A percentile compares a stretch with the other conserved stretches of the same genome.
Conservation (phyloP, 2,797 vertebrate genomes). For the Muscicapa striata region DNA sequence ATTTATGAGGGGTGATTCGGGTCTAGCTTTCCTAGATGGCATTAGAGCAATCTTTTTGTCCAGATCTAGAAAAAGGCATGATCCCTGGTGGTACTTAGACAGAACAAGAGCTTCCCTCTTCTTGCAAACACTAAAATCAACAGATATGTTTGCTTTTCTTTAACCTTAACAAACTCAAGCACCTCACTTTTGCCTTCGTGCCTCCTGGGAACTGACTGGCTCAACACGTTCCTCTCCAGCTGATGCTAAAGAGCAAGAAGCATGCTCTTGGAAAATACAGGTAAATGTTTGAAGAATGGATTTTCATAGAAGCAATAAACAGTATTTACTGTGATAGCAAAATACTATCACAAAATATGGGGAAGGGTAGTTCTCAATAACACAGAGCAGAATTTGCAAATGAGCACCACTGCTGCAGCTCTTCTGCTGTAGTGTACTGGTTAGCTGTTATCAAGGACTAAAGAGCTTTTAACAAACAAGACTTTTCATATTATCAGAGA, state of each 20-base stretch:
- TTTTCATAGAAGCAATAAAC: background rate
- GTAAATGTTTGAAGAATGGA: background rate
- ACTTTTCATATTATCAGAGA: background rate
- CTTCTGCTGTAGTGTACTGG: background rate
- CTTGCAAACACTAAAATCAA: background rate
- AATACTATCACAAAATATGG: background rate
- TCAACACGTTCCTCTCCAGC: background rate
- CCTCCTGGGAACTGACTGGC: background rate
- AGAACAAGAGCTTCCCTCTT: background rate
- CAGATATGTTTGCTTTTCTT: background rate
- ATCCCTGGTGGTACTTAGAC: background rate
- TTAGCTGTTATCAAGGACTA: background rate
- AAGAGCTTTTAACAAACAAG: background rate
- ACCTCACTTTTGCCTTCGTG: background rate
- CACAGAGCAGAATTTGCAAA: background rate
- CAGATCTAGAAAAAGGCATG: background rate
- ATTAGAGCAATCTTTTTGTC: background rate
- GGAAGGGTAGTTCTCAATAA: background rate
- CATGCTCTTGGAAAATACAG: background rate
- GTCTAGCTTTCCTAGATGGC: background rate
- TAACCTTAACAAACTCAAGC: background rate
- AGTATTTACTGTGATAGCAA: background rate
- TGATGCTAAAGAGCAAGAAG: background rate
- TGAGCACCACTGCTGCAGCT: background rate
- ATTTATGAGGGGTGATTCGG: background rate